Conservation (phyloP, 2,888 invertebrate species). For the Drosophila cognata region DNA sequence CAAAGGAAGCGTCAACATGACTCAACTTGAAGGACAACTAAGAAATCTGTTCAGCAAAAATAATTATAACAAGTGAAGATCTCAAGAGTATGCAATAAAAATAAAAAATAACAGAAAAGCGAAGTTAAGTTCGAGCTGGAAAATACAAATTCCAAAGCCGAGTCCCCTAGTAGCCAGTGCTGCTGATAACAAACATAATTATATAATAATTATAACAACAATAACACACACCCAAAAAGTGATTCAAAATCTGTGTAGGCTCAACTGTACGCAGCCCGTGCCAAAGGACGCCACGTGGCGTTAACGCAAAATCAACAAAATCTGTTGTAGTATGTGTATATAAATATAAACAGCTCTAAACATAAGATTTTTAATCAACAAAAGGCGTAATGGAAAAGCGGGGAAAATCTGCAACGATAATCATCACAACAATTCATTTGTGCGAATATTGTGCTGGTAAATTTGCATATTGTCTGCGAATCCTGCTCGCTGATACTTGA, state of each 20-base stretch:
- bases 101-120: neutral
- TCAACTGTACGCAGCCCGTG: slow-evolving; percentile 38
- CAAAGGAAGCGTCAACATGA: no score
- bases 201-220: neutral
- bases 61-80: neutral
- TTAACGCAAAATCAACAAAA: slow-evolving; percentile 61
- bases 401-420: slow-evolving; percentile 55
- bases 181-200: neutral
- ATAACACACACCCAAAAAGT: neutral
- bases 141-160: no score
- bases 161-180: neutral
- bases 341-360: slow-evolving; percentile 47
- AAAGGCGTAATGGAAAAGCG: slow-evolving; percentile 43
- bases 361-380: slow-evolving; percentile 57
- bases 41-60: neutral
- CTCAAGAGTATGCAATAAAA: slow-evolving; percentile 55
- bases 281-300: slow-evolving; percentile 49
- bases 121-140: neutral
- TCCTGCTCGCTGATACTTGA: slow-evolving; percentile 29
- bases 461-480: slow-evolving; percentile 65
- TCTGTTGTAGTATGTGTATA: slow-evolving; percentile 20
- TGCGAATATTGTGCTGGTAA: slow-evolving; percentile 64
- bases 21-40: no score
- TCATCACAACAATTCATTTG: slow-evolving; percentile 63
- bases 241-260: neutral